Evolutionary conservation across 2,797 vertebrate genomes (phyloP).

Genomic region (Decapterus maruadsi): DNA sequence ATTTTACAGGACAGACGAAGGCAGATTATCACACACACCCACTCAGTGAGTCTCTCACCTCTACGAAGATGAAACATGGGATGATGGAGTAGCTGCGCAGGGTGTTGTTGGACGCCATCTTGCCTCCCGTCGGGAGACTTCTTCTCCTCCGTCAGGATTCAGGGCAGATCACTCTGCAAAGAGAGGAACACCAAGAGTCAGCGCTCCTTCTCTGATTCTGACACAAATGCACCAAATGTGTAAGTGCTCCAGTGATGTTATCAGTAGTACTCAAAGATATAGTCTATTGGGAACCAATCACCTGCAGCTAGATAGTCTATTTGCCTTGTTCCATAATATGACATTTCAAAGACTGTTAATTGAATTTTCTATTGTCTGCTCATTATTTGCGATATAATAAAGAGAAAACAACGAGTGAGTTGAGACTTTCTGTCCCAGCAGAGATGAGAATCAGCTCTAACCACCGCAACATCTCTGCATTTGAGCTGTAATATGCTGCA

Average conservation of each 20-base stretch:
- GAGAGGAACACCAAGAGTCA: slow-evolving; percentile 54
- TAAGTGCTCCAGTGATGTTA: background rate
- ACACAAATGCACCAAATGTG: background rate
- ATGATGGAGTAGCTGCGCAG: slow-evolving; percentile 98
- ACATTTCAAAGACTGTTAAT: background rate
- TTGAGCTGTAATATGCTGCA: slow-evolving; percentile 11
- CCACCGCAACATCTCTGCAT: background rate
- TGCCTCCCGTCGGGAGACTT: slow-evolving; percentile 73
- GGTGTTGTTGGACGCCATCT: slow-evolving; percentile 96
- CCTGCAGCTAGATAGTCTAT: background rate
- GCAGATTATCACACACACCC: background rate
- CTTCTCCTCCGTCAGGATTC: slow-evolving; percentile 70
- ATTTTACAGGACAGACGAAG: background rate
- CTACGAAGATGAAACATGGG: slow-evolving; percentile 98
- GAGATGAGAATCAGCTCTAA: background rate
- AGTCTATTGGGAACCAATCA: background rate
- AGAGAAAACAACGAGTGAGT: background rate
- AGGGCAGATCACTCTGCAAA: slow-evolving; percentile 77
- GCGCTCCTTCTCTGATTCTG: slow-evolving; percentile 1
- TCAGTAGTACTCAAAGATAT: background rate
- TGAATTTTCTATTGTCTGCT: background rate
- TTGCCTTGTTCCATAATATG: background rate
- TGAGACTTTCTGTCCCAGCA: background rate
- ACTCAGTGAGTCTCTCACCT: slow-evolving; percentile 87
- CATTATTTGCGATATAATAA: background rate